Base-by-base conservation (phyloP, 2,888 invertebrate genomes). In the Chloromyia formosa region DNA sequence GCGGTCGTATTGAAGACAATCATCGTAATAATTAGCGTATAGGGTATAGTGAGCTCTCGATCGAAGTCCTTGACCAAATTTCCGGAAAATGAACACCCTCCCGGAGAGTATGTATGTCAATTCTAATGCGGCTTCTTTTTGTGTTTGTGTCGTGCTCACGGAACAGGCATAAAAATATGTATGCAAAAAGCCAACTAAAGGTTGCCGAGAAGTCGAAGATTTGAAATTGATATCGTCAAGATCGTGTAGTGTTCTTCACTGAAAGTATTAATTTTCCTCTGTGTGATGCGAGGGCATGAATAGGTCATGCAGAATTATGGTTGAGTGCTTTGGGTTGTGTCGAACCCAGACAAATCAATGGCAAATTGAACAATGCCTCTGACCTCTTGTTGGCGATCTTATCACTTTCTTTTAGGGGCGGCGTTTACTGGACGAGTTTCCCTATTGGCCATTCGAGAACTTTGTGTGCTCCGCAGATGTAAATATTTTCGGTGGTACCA, bases 11-110 rank as follows among this genome's bases (percentile, higher is more conserved):
- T 16, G 35, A 66, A 66, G 66, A 49, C 49, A 66, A 49, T 66
- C 66, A 66, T 66, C 66, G 45, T n/a, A n/a, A n/a, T 14, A 42
- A 64, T 40, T 64, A 64, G n/a, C 45, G 64, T n/a, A n/a, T n/a
- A n/a, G n/a, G n/a, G n/a, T n/a, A n/a, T n/a, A n/a, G n/a, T 64
- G 16, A 61, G 64, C 64, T 64, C 23, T 22, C 45, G 14, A 66
- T 45, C 45, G 7, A 35, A 66, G 66, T 66, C 66, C 66, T 66
- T 66, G 66, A 66, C 66, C 66, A 66, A 66, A 49, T 66, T 66
- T 45, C 49, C 66, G 45, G 62, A 10, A 40, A 62, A 23, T n/a
- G 23, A 12, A 22, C 12, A 12, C 49, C 2, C 49, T 49, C 16
- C 27, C 27, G 53, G 16, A 16, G 16, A 16, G 53, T 53, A 53